Evolutionary conservation across 2,797 vertebrate species (phyloP).

Genomic region (Tragopan temminckii): DNA sequence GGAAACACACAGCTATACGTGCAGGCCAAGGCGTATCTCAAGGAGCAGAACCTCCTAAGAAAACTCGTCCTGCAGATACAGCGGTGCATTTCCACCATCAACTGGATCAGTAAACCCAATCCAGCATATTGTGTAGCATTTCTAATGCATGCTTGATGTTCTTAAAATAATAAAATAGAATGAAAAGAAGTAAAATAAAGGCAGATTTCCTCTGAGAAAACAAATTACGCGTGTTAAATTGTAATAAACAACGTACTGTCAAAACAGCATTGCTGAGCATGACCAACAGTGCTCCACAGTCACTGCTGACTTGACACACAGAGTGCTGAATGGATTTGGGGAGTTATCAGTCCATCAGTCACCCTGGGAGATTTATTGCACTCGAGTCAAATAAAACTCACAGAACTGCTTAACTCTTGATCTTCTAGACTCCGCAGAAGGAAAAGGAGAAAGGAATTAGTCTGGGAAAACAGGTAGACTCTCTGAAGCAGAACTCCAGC

Average conservation of each 20-base stretch:
- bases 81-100: conserved; percentile 11
- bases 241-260: conserved; percentile 49
- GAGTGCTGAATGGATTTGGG: conserved; percentile 22
- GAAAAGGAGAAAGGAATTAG: conserved; percentile 49
- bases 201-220: conserved; percentile 61
- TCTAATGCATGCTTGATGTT: background rate
- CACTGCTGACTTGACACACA: conserved; percentile 38
- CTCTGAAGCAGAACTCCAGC: conserved; percentile 36
- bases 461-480: conserved; percentile 27
- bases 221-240: conserved; percentile 14
- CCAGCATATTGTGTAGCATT: background rate
- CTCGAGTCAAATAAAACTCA: conserved; percentile 55
- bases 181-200: conserved; percentile 19
- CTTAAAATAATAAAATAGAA: background rate
- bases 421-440: conserved; percentile 24
- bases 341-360: conserved; percentile 71
- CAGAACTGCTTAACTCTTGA: conserved; percentile 61
- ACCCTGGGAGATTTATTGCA: conserved; percentile 64
- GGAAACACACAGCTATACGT: conserved; percentile 42
- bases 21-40: conserved; percentile 51
- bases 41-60: conserved; percentile 31
- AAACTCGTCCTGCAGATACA: conserved; percentile 42
- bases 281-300: conserved; percentile 18
- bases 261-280: conserved; percentile 54
- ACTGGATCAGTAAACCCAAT: background rate